phyloP scores from a whole-genome alignment of 2,113 vertebrate genomes.

The Cyphomyrus discorhynchus region DNA sequence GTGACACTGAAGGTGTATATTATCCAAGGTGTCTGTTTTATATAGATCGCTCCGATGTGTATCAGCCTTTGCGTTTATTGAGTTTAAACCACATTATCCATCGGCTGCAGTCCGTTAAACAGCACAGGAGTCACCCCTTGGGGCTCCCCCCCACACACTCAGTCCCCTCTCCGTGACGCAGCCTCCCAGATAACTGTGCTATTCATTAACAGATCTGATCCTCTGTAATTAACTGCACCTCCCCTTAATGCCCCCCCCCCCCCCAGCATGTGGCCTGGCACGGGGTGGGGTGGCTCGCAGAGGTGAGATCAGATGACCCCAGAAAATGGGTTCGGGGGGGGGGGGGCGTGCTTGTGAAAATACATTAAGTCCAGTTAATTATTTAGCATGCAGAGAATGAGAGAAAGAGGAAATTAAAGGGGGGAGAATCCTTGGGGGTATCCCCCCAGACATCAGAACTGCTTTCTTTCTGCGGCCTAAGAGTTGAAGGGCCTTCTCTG shows the following conservation, averaged over 20 bases:
- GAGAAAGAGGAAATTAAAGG: constrained; percentile 1
- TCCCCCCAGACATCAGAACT: not conserved
- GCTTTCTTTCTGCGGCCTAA: not conserved
- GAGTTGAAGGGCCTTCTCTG: not conserved
- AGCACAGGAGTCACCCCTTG: not conserved
- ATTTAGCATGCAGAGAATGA: constrained; percentile 1
- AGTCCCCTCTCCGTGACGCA: not conserved
- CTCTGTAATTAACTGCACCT: not conserved
- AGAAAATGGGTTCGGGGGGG: not conserved
- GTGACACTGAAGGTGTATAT: not conserved
- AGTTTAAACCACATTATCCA: not conserved
- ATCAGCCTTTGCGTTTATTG: not conserved
- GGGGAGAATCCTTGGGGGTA: not conserved
- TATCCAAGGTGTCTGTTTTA: not conserved
- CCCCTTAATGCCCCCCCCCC: not conserved
- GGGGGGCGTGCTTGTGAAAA: not conserved
- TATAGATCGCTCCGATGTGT: not conserved
- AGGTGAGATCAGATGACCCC: not conserved
- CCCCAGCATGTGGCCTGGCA: not conserved
- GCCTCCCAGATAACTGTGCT: not conserved
- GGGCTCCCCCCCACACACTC: not conserved
- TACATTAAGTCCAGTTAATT: constrained; percentile 22
- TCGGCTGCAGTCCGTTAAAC: not conserved
- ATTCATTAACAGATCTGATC: not conserved
- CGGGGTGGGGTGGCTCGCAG: not conserved